phyloP scores from a whole-genome alignment of 2,113 vertebrate species.

The Pica pica region DNA sequence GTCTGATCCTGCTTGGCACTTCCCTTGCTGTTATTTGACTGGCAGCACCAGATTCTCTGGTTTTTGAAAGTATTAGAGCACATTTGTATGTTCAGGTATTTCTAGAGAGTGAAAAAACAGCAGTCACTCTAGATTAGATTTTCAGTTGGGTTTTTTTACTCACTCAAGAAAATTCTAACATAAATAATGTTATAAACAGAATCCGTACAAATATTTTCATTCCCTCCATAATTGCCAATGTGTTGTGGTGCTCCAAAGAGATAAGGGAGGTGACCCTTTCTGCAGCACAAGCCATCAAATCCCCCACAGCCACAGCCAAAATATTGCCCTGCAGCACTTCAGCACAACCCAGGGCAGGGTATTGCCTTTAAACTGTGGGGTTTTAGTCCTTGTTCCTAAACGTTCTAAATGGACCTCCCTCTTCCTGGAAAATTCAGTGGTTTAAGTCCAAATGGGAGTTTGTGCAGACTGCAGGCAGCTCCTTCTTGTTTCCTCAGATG shows the following conservation, averaged over 20 bases:
- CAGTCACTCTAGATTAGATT: not conserved
- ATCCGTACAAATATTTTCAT: not conserved
- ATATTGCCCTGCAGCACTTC: not conserved
- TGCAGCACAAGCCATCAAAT: not conserved
- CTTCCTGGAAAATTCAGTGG: not conserved
- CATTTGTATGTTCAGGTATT: not conserved
- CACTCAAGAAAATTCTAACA: not conserved
- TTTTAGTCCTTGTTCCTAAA: not conserved
- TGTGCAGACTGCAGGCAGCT: not conserved
- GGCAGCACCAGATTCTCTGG: not conserved
- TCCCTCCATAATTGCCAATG: not conserved
- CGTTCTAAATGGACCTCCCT: not conserved
- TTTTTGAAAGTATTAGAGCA: not conserved
- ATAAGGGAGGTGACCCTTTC: not conserved
- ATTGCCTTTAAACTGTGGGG: not conserved
- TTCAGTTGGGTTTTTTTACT: not conserved
- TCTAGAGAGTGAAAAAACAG: not conserved
- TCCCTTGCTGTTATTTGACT: not conserved
- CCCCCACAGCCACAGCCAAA: not conserved
- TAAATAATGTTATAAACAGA: not conserved
- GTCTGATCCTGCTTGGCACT: not conserved
- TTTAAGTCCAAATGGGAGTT: not conserved
- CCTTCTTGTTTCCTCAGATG: not conserved
- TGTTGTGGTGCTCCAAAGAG: not conserved
- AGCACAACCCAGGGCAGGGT: not conserved